These are phyloP conservation scores for Ectropis crepuscularia DNA, from an alignment of 2,888 invertebrate species.

Conservation along the genomic window DNA sequence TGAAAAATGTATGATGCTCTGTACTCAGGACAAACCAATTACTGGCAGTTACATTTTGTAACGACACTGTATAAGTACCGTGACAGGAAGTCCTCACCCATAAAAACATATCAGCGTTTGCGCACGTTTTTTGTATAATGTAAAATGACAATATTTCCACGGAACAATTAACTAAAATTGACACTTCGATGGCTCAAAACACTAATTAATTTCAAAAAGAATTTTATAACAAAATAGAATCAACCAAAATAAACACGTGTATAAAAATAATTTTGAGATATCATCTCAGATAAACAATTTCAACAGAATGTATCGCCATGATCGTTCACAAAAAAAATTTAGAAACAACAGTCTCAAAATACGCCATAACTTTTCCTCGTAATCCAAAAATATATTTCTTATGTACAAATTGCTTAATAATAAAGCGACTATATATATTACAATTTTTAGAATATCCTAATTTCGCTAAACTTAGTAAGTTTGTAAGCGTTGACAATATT, in stretches of 20 bases:
- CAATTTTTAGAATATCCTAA: slow-evolving; percentile 14
- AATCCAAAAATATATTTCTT: slow-evolving; percentile 75
- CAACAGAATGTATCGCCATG: slow-evolving; percentile 65
- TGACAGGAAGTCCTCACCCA: no score
- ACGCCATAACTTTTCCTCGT: slow-evolving; percentile 66
- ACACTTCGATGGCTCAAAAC: neutral
- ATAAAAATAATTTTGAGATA: slow-evolving; percentile 78
- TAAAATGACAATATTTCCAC: no score
- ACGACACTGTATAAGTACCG: no score
- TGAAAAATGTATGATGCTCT: no score
- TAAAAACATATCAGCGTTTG: no score
- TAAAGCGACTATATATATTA: slow-evolving; percentile 8
- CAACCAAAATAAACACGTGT: slow-evolving; percentile 69
- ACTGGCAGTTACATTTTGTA: no score
- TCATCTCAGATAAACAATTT: slow-evolving; percentile 63
- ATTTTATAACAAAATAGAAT: slow-evolving; percentile 59
- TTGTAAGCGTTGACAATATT: slow-evolving; percentile 8
- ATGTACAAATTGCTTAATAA: slow-evolving; percentile 59
- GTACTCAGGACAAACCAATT: no score
- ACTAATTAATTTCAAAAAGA: slow-evolving; percentile 4
- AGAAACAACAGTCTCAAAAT: slow-evolving; percentile 81
- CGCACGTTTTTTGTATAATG: no score
- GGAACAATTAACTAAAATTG: slow-evolving; percentile 2
- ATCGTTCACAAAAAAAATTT: slow-evolving; percentile 61
- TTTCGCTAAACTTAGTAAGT: slow-evolving; percentile 11